These are phyloP conservation scores for Scaptomyza flava DNA, from an alignment of 2,888 invertebrate genomes.

Conservation along the genomic window DNA sequence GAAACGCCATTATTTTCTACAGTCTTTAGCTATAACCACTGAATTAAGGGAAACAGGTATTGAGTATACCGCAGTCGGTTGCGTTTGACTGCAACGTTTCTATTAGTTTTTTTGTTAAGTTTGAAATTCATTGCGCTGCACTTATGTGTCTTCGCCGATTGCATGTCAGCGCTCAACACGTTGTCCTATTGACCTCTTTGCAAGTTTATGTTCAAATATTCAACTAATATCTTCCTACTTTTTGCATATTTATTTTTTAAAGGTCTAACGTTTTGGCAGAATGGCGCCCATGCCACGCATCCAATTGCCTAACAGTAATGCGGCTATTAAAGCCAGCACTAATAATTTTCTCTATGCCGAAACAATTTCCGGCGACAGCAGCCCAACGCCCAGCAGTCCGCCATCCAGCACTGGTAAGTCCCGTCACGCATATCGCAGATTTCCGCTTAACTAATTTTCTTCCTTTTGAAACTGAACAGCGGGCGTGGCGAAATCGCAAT, in stretches of 20 bases:
- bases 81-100: no score
- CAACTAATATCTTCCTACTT: constrained; percentile 23
- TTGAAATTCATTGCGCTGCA: constrained; percentile 23
- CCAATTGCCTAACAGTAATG: constrained; percentile 57
- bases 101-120: not conserved
- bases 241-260: constrained; percentile 26
- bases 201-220: constrained; percentile 16
- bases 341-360: constrained; percentile 71
- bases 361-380: constrained; percentile 82
- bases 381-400: constrained; percentile 83
- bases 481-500: constrained; percentile 84
- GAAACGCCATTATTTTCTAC: no score
- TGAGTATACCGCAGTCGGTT: no score
- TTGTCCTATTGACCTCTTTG: constrained; percentile 65
- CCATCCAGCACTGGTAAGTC: constrained; percentile 83
- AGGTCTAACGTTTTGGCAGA: constrained; percentile 29
- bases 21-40: no score
- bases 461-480: constrained; percentile 19
- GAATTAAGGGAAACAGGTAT: no score
- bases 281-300: constrained; percentile 83
- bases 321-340: constrained; percentile 60
- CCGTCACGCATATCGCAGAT: not conserved
- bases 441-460: not conserved
- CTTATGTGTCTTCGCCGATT: constrained; percentile 40
- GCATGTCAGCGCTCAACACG: constrained; percentile 45